Conservation (phyloP, 2,888 invertebrate species). For the Lasioglossum calceatum region DNA sequence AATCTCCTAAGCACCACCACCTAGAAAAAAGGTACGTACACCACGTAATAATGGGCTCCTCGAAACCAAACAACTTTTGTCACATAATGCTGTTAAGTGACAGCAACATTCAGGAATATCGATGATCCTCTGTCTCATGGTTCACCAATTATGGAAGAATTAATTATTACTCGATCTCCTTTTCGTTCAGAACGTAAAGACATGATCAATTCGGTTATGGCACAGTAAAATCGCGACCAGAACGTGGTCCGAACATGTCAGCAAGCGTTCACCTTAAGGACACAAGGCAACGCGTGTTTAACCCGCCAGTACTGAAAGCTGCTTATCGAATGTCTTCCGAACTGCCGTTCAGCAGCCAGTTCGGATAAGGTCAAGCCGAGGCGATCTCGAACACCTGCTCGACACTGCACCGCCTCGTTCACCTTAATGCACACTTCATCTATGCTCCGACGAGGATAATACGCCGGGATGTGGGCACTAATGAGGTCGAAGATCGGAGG, state of each 20-base stretch:
- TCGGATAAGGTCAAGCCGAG: slow-evolving; percentile 36
- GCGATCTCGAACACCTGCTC: slow-evolving; percentile 45
- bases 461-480: slow-evolving; percentile 54
- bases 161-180: not conserved
- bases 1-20: too few relatives aligned
- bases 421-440: slow-evolving; percentile 59
- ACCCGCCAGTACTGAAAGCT: too few relatives aligned
- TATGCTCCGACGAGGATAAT: slow-evolving; percentile 49
- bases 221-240: not conserved
- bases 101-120: not conserved
- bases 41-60: too few relatives aligned
- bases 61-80: too few relatives aligned
- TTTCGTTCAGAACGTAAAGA: too few relatives aligned
- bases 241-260: not conserved
- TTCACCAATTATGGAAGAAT: not conserved
- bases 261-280: not conserved
- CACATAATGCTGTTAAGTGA: not conserved
- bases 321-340: slow-evolving; percentile 1
- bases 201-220: not conserved
- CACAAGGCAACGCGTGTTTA: not conserved
- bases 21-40: too few relatives aligned
- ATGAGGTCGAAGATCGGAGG: slow-evolving; percentile 55
- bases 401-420: slow-evolving; percentile 20
- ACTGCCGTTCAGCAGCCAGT: slow-evolving; percentile 7
- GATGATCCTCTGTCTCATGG: not conserved